Conservation (phyloP, 2,797 vertebrate genomes). For the Schizopygopsis pylzovi region DNA sequence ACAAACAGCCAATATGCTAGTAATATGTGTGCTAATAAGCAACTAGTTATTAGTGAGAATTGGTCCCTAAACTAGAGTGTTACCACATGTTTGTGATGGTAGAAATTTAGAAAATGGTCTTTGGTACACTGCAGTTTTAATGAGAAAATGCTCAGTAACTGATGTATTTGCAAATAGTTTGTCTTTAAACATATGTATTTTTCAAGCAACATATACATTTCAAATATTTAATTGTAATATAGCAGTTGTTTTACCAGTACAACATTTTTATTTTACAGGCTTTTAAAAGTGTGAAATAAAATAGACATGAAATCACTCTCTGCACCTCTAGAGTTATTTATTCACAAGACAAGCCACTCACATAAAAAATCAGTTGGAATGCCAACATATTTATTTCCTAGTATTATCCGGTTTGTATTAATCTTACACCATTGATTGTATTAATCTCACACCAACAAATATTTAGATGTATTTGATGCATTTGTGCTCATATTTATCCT, state of each 20-base stretch:
- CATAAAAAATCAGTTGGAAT: neutral
- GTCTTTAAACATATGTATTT: too few relatives aligned
- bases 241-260: neutral
- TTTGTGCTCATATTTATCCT: conserved; percentile 44
- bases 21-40: too few relatives aligned
- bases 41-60: too few relatives aligned
- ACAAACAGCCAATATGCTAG: too few relatives aligned
- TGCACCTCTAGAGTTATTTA: neutral
- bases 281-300: neutral
- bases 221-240: neutral
- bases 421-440: neutral
- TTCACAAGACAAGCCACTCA: neutral
- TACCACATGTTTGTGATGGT: neutral
- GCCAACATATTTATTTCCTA: neutral
- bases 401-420: neutral
- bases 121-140: neutral
- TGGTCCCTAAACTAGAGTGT: too few relatives aligned
- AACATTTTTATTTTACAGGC: neutral
- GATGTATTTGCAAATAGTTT: too few relatives aligned
- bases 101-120: neutral
- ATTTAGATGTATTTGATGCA: conserved; percentile 33
- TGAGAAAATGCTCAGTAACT: neutral
- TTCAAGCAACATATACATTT: neutral
- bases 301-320: neutral
- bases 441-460: neutral